A percentile compares a stretch with the other conserved stretches of the same genome.
phyloP scores from a whole-genome alignment of 35 echinoderm and acorn worm genomes.

The Ophioderma brevispina region DNA sequence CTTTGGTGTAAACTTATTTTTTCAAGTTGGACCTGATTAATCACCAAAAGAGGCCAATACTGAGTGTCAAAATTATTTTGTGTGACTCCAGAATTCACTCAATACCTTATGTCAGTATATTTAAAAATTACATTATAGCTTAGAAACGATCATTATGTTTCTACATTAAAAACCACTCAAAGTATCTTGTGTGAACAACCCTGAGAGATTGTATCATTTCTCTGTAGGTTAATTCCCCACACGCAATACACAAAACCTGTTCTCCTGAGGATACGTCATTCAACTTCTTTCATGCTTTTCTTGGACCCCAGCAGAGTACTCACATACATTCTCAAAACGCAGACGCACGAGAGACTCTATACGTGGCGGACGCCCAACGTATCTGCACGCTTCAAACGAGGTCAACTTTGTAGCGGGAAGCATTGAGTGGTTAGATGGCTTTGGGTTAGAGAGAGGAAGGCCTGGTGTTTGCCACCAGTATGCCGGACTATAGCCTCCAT shows the following conservation, averaged over 20 bases:
- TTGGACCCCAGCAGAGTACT: slow-evolving; percentile 72
- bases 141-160: no score
- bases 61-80: background rate
- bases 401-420: slow-evolving; percentile 88
- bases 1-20: no score
- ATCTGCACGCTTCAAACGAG: slow-evolving; percentile 66
- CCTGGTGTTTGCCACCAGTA: slow-evolving; percentile 84
- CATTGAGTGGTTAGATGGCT: slow-evolving; percentile 73
- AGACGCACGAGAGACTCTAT: slow-evolving; percentile 71
- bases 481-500: slow-evolving; percentile 83
- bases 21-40: no score
- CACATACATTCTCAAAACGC: slow-evolving; percentile 73
- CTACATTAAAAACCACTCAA: no score
- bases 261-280: slow-evolving; percentile 55
- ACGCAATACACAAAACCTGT: slow-evolving; percentile 63
- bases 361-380: slow-evolving; percentile 80
- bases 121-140: no score
- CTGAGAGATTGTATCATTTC: background rate
- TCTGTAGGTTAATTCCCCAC: slow-evolving; percentile 67
- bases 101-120: no score
- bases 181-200: no score
- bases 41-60: no score
- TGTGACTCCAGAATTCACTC: no score
- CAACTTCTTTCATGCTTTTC: slow-evolving; percentile 72
- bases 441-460: slow-evolving; percentile 66